Percentiles rank a stretch among this genome's conserved stretches.
phyloP scores from a whole-genome alignment of 2,113 vertebrate genomes.

The Etheostoma spectabile region DNA sequence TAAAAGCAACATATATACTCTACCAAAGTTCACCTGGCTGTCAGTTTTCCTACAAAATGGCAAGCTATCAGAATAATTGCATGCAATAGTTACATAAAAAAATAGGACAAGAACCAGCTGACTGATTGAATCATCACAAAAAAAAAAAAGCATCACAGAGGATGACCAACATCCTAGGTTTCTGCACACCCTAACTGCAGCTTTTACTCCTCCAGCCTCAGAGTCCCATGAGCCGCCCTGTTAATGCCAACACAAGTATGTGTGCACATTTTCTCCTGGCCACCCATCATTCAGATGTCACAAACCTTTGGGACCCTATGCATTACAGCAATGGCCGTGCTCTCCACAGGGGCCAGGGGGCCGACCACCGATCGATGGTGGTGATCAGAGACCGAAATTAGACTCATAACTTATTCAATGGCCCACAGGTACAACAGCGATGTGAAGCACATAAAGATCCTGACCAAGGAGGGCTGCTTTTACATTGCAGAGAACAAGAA shows the following conservation, averaged over 20 bases:
- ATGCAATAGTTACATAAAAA: neutral
- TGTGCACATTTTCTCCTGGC: slow-evolving; percentile 26
- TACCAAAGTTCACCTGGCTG: too few species aligned
- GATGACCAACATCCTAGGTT: neutral
- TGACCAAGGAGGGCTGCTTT: slow-evolving; percentile 95
- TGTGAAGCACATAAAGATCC: slow-evolving; percentile 99
- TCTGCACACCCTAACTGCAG: neutral
- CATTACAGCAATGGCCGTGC: slow-evolving; percentile 81
- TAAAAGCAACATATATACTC: too few species aligned
- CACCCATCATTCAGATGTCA: slow-evolving; percentile 84
- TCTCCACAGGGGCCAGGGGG: slow-evolving; percentile 77
- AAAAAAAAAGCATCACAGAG: neutral
- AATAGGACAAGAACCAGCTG: neutral
- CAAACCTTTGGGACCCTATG: slow-evolving; percentile 82
- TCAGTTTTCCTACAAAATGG: too few species aligned
- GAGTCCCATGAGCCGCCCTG: slow-evolving; percentile 46
- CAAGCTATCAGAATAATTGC: neutral
- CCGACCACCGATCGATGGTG: slow-evolving; percentile 89
- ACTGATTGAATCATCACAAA: neutral
- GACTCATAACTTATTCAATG: slow-evolving; percentile 94
- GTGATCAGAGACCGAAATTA: slow-evolving; percentile 93
- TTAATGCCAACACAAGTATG: slow-evolving; percentile 78
- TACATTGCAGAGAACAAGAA: slow-evolving; percentile 98
- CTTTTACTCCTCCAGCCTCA: slow-evolving; percentile 52
- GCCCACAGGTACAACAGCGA: slow-evolving; percentile 98